phyloP scores from a whole-genome alignment of 2,797 vertebrate genomes.

The Stomatorhinus walkeri region DNA sequence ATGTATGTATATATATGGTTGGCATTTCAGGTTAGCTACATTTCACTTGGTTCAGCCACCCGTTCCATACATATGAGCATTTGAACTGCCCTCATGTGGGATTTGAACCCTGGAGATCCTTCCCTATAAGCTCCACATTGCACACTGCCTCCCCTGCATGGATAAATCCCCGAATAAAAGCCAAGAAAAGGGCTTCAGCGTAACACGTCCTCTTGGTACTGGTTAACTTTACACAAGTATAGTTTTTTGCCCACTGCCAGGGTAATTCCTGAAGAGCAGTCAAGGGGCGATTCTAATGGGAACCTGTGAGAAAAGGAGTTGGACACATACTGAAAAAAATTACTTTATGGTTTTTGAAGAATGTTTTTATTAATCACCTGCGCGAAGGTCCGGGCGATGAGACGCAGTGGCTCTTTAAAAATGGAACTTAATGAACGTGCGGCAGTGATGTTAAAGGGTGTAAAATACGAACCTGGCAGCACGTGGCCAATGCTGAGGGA shows the following conservation, averaged over 20 bases:
- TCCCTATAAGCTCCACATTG: neutral
- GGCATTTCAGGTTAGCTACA: neutral
- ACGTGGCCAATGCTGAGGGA: constrained; percentile 16
- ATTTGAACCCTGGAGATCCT: neutral
- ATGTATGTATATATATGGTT: neutral
- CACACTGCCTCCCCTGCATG: neutral
- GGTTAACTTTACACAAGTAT: neutral
- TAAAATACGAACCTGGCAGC: constrained; percentile 30
- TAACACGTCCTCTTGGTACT: neutral
- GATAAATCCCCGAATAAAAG: neutral
- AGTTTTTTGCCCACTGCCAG: neutral
- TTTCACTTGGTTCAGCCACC: neutral
- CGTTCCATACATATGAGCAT: neutral
- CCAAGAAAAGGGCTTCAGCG: neutral
- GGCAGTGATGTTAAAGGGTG: constrained; percentile 33
- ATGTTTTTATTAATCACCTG: constrained; percentile 5
- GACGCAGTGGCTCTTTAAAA: neutral
- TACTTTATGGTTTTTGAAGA: constrained; percentile 25
- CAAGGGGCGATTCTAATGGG: neutral
- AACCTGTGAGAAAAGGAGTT: neutral
- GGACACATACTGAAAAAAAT: constrained; percentile 20
- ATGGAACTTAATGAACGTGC: constrained; percentile 7
- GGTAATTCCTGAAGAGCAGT: neutral
- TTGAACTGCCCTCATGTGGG: neutral
- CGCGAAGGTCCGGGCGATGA: neutral